Base-by-base conservation (phyloP, 2,113 vertebrate species). In the Pomatostomus ruficeps region DNA sequence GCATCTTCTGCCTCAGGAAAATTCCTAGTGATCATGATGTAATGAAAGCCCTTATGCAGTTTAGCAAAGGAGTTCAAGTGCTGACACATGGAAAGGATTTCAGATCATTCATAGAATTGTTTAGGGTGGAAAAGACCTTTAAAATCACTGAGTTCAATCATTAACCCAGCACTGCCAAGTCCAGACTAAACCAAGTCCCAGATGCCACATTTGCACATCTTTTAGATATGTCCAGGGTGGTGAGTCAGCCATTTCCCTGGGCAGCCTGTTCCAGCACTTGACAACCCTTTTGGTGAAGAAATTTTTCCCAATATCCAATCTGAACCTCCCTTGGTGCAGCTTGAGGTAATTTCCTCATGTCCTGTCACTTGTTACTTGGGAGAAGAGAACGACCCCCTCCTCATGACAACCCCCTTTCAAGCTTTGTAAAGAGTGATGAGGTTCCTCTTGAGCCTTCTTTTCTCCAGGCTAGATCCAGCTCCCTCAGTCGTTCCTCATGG, bases 1-100 rank as follows among this genome's bases (percentile, higher is more conserved):
- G 57, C 59, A 95, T 72, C 76, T 82, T 95, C 94, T 97, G 91
- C 94, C 85, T 16, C 72, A 82, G 87, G 77, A 90, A 94, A 86
- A 59, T 24, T 80, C 66, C 78, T 78, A 70, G 59, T 74, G 85
- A 80, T 40, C 61, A 24, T 73, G 58, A 48, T 71, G 43, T 33
- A 74, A 85, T 54, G 43, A 92, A 95, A 92, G 66, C 68, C 51
- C 40, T 88, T 79, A 16, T 5, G 7, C 29, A 83, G 22, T 70
- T 57, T 61, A 96, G 92, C 89, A 94, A 94, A 85, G 83, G 58
- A 91, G 38, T 35, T 91, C 66, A 85, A 77, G 54, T 82, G 74
- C 67, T 82, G 68, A 77, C 38, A 73, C 57, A 45, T 40, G 29
- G 57, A 80, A 92, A 75, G 75, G 31, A 71, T 95, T 96, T 83